These are phyloP conservation scores for Trilocha varians DNA, from an alignment of 2,888 invertebrate species.

Conservation along the genomic window DNA sequence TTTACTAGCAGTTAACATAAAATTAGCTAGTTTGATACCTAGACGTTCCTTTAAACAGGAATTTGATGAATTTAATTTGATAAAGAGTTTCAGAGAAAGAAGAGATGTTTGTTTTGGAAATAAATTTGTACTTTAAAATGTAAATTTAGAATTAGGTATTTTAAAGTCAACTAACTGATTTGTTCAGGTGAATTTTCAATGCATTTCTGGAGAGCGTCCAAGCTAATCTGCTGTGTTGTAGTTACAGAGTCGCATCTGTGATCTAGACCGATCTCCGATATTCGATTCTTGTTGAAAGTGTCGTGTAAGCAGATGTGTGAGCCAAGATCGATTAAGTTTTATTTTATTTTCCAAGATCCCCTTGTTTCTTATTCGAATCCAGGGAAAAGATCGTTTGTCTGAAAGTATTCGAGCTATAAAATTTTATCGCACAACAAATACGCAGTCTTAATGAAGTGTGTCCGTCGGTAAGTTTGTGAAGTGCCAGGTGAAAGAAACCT, in stretches of 20 bases:
- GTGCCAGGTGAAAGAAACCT: conserved; percentile 43
- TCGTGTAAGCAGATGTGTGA: conserved; percentile 48
- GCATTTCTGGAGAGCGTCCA: conserved; percentile 37
- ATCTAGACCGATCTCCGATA: conserved; percentile 46
- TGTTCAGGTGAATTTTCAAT: conserved; percentile 15
- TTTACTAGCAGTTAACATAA: too few relatives aligned
- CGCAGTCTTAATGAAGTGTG: conserved; percentile 43
- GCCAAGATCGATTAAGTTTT: conserved; percentile 18
- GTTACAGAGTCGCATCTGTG: conserved; percentile 52
- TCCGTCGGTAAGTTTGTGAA: conserved; percentile 36
- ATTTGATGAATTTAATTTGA: too few relatives aligned
- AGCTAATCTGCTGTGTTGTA: conserved; percentile 48
- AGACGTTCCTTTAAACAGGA: too few relatives aligned
- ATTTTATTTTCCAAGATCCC: conserved; percentile 14
- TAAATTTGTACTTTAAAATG: too few relatives aligned
- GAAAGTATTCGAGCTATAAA: conserved; percentile 13
- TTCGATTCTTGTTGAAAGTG: conserved; percentile 44
- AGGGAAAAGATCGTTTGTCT: conserved; percentile 3
- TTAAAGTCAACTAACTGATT: conserved; percentile 10
- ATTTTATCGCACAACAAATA: conserved; percentile 27
- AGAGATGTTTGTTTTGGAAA: too few relatives aligned
- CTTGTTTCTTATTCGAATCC: conserved; percentile 9
- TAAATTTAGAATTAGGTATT: too few relatives aligned
- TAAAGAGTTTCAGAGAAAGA: too few relatives aligned
- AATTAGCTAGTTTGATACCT: too few relatives aligned